Conservation (phyloP, 2,888 invertebrate species). For the Oegoconia quadripuncta region DNA sequence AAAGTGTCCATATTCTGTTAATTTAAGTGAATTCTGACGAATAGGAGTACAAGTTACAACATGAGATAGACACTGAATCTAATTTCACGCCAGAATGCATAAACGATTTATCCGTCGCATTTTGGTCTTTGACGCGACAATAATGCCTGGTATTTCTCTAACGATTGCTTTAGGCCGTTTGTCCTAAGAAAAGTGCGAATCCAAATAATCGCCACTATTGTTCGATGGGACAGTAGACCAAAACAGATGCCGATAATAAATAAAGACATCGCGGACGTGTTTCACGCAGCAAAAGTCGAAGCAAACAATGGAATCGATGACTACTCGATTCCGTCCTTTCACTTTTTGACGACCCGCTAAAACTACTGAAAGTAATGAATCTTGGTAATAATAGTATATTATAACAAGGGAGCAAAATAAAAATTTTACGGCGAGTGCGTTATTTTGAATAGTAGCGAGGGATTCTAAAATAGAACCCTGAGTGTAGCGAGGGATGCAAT, state of each 20-base stretch:
- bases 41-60: too few species aligned
- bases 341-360: conserved; percentile 36
- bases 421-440: too few species aligned
- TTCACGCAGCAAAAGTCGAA: conserved; percentile 53
- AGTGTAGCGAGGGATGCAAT: too few species aligned
- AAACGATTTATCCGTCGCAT: background rate
- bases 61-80: too few species aligned
- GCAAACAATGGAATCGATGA: conserved; percentile 56
- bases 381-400: too few species aligned
- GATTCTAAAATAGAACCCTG: too few species aligned
- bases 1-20: too few species aligned
- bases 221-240: conserved; percentile 41
- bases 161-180: conserved; percentile 50
- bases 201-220: conserved; percentile 60
- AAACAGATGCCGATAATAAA: conserved; percentile 38
- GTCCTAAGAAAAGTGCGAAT: conserved; percentile 33
- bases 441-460: too few species aligned
- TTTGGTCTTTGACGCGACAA: background rate
- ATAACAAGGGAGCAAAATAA: too few species aligned
- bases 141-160: conserved; percentile 23
- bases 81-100: too few species aligned
- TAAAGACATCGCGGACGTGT: conserved; percentile 55
- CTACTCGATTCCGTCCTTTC: conserved; percentile 62
- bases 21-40: too few species aligned
- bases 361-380: conserved; percentile 1